Percentiles rank a stretch among this genome's conserved stretches.
Evolutionary conservation across 2,113 vertebrate genomes (phyloP).

Genomic region (Alectura lathami): DNA sequence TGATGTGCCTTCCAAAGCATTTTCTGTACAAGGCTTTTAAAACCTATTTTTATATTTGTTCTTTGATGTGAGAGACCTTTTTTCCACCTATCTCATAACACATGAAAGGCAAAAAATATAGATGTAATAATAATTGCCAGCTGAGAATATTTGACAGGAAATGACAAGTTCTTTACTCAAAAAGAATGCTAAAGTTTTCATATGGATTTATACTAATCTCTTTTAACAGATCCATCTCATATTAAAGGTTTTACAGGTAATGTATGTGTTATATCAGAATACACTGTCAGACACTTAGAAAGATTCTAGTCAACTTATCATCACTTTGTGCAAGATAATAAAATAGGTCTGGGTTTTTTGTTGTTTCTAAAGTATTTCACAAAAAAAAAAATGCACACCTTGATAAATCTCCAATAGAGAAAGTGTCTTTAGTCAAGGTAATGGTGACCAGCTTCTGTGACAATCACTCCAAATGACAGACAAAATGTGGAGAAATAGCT

Average conservation of each 20-base stretch:
- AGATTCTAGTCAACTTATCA: background rate
- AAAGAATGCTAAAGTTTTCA: background rate
- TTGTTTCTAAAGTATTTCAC: conserved; percentile 7
- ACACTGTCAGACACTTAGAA: background rate
- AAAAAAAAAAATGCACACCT: conserved; percentile 10
- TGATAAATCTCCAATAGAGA: background rate
- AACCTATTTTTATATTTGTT: background rate
- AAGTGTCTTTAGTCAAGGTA: background rate
- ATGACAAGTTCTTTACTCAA: background rate
- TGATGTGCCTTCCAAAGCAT: conserved; percentile 3
- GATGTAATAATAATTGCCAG: background rate
- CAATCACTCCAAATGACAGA: background rate
- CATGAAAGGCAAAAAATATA: background rate
- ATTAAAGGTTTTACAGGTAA: background rate
- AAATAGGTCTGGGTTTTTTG: background rate
- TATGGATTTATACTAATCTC: background rate
- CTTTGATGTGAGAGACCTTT: conserved; percentile 4
- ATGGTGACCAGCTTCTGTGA: background rate
- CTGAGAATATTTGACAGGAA: background rate
- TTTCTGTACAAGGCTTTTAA: background rate
- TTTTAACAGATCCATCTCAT: background rate
- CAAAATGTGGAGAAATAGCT: background rate
- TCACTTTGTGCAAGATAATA: background rate
- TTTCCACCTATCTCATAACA: background rate
- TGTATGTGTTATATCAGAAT: background rate